Evolutionary conservation across 2,113 vertebrate species (phyloP), one percentile per base, ranked within the genome.

Genomic region (Ptyas mucosa): DNA sequence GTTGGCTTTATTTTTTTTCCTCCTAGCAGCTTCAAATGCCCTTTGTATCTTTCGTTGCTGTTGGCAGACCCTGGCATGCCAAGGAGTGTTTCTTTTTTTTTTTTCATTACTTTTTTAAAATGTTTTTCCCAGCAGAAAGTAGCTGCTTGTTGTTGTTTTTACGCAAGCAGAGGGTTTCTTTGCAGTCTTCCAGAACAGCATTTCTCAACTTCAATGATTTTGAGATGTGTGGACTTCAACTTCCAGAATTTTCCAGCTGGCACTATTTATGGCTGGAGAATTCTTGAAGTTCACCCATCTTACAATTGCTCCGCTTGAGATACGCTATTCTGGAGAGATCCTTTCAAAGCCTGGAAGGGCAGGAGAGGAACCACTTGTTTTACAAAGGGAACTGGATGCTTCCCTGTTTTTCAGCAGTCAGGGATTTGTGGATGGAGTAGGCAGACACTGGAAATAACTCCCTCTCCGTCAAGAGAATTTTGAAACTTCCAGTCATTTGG

Each of bases 21-120:
- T 43, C 69, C 53, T 57, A 51, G 43, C 21, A 14, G 88, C 88
- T 92, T 57, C 92, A 93, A 34, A n/a, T 9, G 8, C 49, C 89
- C 51, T 89, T 90, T 29, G 54, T 43, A 57, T 39, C 75, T 93
- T 87, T 93, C 39, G 89, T 34, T 64, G 92, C 81, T 90, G 89
- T 49, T 43, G 88, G 52, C 75, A 12, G 54, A 26, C n/a, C 46
- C 54, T 64, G 55, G 88, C 54, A 43, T 53, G 39, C 52, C 91
- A 81, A 61, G 90, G 69, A 53, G 52, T 85, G 34, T 24, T 51
- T 26, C 85, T 92, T 92, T 88, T 8, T 92, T 92, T 88, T 8
- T 57, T 85, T 64, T 61, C 90, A 81, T 39, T 39, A 81, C 24
- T 29, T 51, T 23, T 53, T 15, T 1, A 15, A 34, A n/a, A 7